Evolutionary conservation across 1,140 invertebrate genomes (phyloP).

Genomic region (Coelopa frigida): DNA sequence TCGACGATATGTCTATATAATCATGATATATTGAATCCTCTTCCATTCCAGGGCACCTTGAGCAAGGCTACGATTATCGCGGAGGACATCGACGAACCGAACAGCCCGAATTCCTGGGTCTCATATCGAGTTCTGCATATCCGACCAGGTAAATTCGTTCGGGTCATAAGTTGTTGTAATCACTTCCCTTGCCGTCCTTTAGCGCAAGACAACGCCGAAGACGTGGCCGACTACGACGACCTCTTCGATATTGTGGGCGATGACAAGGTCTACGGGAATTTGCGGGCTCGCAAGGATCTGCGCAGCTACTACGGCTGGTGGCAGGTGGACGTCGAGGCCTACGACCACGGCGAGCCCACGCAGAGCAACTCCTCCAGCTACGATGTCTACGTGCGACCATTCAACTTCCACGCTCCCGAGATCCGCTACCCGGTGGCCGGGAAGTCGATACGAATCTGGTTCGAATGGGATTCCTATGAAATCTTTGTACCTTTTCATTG

Average conservation of each 20-base stretch:
- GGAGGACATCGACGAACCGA: slow-evolving; percentile 46
- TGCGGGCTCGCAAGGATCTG: slow-evolving; percentile 42
- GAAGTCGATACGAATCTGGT: slow-evolving; percentile 32
- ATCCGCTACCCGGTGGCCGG: slow-evolving; percentile 43
- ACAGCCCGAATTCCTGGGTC: slow-evolving; percentile 48
- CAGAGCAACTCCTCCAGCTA: slow-evolving; percentile 35
- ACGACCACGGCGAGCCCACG: slow-evolving; percentile 44
- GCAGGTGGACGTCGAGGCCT: slow-evolving; percentile 36
- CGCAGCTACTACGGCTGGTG: slow-evolving; percentile 49
- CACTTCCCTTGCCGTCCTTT: not conserved
- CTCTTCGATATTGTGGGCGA: slow-evolving; percentile 45
- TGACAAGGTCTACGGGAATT: slow-evolving; percentile 35
- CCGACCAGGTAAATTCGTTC: slow-evolving; percentile 11
- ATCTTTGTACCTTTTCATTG: slow-evolving; percentile 13
- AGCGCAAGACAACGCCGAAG: slow-evolving; percentile 10
- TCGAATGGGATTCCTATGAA: too few relatives aligned
- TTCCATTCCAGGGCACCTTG: slow-evolving; percentile 2
- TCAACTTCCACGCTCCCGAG: slow-evolving; percentile 47
- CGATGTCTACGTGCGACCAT: slow-evolving; percentile 43
- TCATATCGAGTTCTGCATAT: slow-evolving; percentile 41
- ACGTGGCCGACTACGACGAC: slow-evolving; percentile 25
- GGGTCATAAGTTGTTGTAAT: not conserved
- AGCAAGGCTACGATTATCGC: slow-evolving; percentile 40
- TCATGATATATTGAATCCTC: too few relatives aligned
- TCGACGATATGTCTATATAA: too few relatives aligned